Conservation (phyloP, 2,797 vertebrate species). For the Urocyon cinereoargenteus region DNA sequence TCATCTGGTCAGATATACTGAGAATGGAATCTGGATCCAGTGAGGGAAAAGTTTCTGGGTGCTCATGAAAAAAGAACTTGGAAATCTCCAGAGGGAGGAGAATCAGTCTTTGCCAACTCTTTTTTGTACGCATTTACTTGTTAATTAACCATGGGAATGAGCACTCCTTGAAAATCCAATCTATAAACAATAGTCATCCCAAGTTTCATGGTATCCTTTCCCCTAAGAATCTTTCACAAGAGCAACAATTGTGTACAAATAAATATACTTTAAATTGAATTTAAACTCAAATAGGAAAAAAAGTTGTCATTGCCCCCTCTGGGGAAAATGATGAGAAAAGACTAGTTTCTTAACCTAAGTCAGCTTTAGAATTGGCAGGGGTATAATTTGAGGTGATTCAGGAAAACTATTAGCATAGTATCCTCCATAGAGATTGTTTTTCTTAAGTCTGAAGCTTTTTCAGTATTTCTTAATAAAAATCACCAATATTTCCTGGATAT, state of each 20-base stretch:
- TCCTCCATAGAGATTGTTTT: not conserved
- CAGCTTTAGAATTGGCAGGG: not conserved
- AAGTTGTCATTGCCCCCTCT: not conserved
- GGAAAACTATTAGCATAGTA: not conserved
- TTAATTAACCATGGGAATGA: slow-evolving; percentile 55
- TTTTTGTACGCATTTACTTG: slow-evolving; percentile 34
- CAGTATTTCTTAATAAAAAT: slow-evolving; percentile 44
- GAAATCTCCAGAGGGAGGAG: slow-evolving; percentile 48
- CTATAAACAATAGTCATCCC: not conserved
- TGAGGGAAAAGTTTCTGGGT: slow-evolving; percentile 22
- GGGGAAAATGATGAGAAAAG: not conserved
- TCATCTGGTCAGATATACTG: slow-evolving; percentile 51
- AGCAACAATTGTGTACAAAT: not conserved
- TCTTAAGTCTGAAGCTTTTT: slow-evolving; percentile 4
- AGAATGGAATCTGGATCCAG: slow-evolving; percentile 51
- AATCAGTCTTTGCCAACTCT: slow-evolving; percentile 1
- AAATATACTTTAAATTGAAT: slow-evolving; percentile 43
- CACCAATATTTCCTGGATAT: not conserved
- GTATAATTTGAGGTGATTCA: not conserved
- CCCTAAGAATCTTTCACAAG: slow-evolving; percentile 33
- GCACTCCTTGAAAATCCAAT: slow-evolving; percentile 45
- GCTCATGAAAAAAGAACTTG: slow-evolving; percentile 27
- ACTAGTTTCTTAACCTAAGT: not conserved
- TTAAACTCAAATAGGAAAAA: slow-evolving; percentile 7
- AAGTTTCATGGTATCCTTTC: not conserved